Conservation (phyloP, 1,140 invertebrate species). For the Pseudomyrmex cubaensis region DNA sequence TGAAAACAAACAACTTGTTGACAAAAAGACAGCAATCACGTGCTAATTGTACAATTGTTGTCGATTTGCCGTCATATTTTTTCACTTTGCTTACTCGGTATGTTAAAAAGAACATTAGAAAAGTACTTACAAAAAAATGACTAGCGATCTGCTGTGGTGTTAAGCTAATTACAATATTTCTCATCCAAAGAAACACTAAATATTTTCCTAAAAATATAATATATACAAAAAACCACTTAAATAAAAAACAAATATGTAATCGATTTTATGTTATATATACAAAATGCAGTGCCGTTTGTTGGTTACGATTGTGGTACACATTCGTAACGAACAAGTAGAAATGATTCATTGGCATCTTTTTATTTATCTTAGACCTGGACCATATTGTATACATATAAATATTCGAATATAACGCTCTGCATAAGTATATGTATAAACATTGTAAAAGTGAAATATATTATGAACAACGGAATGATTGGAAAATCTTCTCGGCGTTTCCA, state of each 20-base stretch:
- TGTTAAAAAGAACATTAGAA: conserved; percentile 16
- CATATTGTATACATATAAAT: conserved; percentile 30
- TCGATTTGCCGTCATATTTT: background rate
- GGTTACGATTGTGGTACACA: background rate
- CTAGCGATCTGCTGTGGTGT: conserved; percentile 7
- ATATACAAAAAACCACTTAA: background rate
- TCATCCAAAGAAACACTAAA: conserved; percentile 19
- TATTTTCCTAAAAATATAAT: conserved; percentile 14
- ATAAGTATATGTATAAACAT: no score
- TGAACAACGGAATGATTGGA: no score
- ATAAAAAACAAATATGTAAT: conserved; percentile 8
- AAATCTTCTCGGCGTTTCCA: no score
- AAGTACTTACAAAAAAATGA: conserved; percentile 57
- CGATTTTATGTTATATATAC: background rate
- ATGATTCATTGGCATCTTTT: conserved; percentile 13
- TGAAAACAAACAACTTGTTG: no score
- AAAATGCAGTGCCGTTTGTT: no score
- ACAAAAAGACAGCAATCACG: no score
- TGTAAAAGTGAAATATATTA: no score
- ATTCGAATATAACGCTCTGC: no score
- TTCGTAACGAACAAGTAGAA: background rate
- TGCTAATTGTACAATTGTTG: no score
- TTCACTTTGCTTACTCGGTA: background rate
- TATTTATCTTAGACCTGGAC: background rate
- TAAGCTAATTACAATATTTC: background rate